Evolutionary conservation across 2,797 vertebrate genomes (phyloP), one percentile per base, ranked within the genome.

Genomic region (Forpus xanthops): DNA sequence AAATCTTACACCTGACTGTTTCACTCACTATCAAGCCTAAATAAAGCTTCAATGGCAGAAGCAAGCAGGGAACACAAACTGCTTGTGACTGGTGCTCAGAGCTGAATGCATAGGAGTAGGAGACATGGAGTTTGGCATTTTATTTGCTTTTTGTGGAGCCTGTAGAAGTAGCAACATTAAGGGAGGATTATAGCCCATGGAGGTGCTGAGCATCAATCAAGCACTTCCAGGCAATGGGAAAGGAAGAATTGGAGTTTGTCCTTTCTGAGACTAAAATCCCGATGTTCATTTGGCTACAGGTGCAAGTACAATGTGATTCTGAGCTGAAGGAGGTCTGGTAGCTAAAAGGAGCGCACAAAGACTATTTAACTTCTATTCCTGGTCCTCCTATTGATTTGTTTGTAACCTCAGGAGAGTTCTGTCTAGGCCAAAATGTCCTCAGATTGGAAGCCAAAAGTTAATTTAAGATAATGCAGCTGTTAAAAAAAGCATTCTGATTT

Each of bases 1-100:
- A 96, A 96, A 94, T 96, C 95, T 96, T 96, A 96, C 96, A 96
- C 90, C 92, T 97, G 94, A 92, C 95, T 94, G 89, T 93, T 97
- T 86, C 24, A 4, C 92, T 97, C 93, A 97, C 93, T 90, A 85
- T 96, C 96, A 96, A 96, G 85, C 70, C 90, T 85, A 81, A 97
- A 91, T 89, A 94, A 97, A 96, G 85, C 95, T 77, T 81, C 74
- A 8, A 17, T 81, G 94, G 94, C 97, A 97, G 81, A 78, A 94
- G 89, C 93, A 92, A 90, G 91, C 85, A 87, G 64, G 53, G 87
- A 91, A 87, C 82, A 65, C 74, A 95, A 93, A 94, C 44, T 73
- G 83, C 80, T 74, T 95, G 90, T 96, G 96, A 97, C 96, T 91
- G 89, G 73, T 81, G 65, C 72, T 92, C 33, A 7, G 79, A 85